phyloP scores from a whole-genome alignment of 2,113 vertebrate species.

The Corythaeola cristata region DNA sequence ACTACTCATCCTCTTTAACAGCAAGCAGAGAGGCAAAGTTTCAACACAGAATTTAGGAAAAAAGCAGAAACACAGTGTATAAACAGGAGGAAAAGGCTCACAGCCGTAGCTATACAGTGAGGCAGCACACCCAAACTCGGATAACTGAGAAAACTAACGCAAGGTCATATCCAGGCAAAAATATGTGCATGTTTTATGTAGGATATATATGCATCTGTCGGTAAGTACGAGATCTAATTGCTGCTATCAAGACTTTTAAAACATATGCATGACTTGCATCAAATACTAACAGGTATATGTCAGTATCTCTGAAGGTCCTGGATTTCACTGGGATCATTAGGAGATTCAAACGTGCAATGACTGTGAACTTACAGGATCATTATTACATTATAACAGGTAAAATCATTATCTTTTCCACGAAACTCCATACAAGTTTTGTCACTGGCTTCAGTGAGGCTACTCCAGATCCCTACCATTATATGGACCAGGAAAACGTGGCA shows the following conservation, averaged over 20 bases:
- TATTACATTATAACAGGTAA: not conserved
- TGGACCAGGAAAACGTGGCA: not conserved
- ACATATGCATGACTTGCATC: not conserved
- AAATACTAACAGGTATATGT: not conserved
- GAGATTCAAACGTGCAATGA: not conserved
- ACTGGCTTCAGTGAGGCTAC: not conserved
- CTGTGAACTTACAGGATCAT: not conserved
- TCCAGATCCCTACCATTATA: not conserved
- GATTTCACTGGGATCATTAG: not conserved
- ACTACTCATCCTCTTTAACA: conserved; percentile 24
- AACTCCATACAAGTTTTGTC: not conserved
- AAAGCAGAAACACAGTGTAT: not conserved
- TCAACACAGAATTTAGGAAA: not conserved
- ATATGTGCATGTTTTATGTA: rapidly evolving
- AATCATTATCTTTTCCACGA: not conserved
- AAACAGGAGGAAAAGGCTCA: not conserved
- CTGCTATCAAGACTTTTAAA: not conserved
- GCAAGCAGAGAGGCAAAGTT: not conserved
- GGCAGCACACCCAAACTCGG: not conserved
- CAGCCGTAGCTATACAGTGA: not conserved
- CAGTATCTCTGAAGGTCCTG: not conserved
- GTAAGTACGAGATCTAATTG: not conserved
- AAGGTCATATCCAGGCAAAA: not conserved
- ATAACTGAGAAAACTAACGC: not conserved
- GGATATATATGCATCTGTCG: not conserved